Evolutionary conservation across 2,888 invertebrate species (phyloP).

Genomic region (Trichacis sp.): DNA sequence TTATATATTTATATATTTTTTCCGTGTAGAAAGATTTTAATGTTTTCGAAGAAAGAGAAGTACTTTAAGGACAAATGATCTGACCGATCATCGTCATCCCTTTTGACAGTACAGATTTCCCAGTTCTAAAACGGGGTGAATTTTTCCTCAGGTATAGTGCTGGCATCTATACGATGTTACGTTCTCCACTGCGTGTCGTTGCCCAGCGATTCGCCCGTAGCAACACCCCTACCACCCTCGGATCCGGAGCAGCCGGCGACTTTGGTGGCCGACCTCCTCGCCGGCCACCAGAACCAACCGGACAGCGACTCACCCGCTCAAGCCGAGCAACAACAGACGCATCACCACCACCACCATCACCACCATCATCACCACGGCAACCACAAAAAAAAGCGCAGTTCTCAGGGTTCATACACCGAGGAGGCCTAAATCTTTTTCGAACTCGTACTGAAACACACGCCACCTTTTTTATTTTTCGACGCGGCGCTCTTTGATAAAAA

Average conservation of each 20-base stretch:
- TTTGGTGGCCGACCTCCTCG: conserved; percentile 49
- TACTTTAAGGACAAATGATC: no score
- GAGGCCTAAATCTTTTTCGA: conserved; percentile 56
- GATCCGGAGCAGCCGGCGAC: conserved; percentile 47
- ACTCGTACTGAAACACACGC: conserved; percentile 16
- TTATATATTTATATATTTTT: no score
- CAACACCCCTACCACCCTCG: conserved; percentile 58
- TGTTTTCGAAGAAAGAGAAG: no score
- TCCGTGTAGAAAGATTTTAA: no score
- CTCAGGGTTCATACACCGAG: conserved; percentile 61
- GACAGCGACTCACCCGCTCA: conserved; percentile 61
- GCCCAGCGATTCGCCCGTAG: conserved; percentile 60
- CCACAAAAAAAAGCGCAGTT: conserved; percentile 64
- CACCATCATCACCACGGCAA: conserved; percentile 59
- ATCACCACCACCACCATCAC: conserved; percentile 46
- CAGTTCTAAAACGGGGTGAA: background rate
- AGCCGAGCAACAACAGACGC: conserved; percentile 47
- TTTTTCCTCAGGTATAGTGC: conserved; percentile 53
- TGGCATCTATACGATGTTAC: conserved; percentile 63
- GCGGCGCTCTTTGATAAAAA: background rate
- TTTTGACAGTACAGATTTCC: no score
- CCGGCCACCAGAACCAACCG: conserved; percentile 60
- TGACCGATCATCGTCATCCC: no score
- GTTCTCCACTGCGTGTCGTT: conserved; percentile 62
- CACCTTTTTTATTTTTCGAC: conserved; percentile 14